A percentile compares a stretch with the other conserved stretches of the same genome.
phyloP scores from a whole-genome alignment of 2,797 vertebrate species.

The Cheirogaleus major region DNA sequence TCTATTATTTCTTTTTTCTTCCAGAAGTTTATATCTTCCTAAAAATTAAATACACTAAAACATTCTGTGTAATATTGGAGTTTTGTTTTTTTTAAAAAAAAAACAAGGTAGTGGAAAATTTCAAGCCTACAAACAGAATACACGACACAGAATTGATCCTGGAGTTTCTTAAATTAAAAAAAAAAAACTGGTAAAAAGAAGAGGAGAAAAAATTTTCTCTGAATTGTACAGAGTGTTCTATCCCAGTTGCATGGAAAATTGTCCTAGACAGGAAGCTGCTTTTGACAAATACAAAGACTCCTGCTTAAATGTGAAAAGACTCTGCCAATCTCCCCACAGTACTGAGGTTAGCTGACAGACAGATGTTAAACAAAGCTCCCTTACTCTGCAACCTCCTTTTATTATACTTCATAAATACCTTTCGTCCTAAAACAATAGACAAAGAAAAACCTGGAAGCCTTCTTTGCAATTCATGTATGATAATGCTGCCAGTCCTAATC shows the following conservation, averaged over 20 bases:
- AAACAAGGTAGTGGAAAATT: conserved; percentile 9
- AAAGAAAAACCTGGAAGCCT: conserved; percentile 13
- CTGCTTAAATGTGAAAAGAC: neutral
- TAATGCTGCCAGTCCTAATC: neutral
- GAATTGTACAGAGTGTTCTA: neutral
- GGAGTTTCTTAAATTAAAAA: neutral
- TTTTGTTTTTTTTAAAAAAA: neutral
- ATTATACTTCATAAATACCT: conserved; percentile 15
- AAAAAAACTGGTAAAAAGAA: neutral
- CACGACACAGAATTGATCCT: neutral
- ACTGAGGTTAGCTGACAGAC: neutral
- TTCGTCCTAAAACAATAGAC: conserved; percentile 43
- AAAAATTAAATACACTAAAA: conserved; percentile 43
- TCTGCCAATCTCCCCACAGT: neutral
- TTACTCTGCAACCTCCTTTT: neutral
- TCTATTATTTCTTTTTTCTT: neutral
- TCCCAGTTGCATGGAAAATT: neutral
- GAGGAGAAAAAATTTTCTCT: neutral
- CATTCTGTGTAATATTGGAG: neutral
- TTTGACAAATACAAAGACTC: conserved; percentile 6
- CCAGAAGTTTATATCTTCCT: neutral
- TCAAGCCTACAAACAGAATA: neutral
- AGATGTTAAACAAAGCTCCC: conserved; percentile 55
- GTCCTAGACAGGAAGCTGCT: conserved; percentile 14
- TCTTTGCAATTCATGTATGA: conserved; percentile 8